These are phyloP conservation scores for Cyclina sinensis DNA, from an alignment of 1,140 invertebrate genomes.

Conservation along the genomic window DNA sequence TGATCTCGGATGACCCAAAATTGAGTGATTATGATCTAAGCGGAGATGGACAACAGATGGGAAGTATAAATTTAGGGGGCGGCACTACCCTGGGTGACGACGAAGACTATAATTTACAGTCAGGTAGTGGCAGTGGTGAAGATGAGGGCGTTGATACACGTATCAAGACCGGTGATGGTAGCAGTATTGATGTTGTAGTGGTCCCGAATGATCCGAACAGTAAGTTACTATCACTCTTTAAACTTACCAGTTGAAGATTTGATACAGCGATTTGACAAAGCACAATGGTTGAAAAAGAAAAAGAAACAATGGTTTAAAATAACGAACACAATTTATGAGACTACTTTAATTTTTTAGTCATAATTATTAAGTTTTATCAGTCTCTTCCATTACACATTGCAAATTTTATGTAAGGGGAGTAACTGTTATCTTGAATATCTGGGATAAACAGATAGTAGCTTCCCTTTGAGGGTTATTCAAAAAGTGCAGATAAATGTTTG, in stretches of 20 bases:
- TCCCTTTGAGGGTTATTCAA: constrained; percentile 44
- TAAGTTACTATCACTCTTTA: not conserved
- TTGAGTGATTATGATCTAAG: not conserved
- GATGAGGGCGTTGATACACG: not conserved
- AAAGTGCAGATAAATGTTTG: too few relatives aligned
- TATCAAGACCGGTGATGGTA: not conserved
- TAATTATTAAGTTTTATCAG: too few relatives aligned
- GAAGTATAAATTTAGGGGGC: constrained; percentile 43
- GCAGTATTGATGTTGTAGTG: constrained; percentile 2
- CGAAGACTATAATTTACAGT: constrained; percentile 34
- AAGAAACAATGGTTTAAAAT: not conserved
- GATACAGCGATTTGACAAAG: not conserved
- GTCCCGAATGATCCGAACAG: not conserved
- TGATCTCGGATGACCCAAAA: constrained; percentile 58
- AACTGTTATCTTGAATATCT: not conserved
- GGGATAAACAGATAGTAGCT: not conserved
- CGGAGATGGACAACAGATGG: constrained; percentile 10
- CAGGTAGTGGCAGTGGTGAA: constrained; percentile 45
- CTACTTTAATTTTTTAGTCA: too few relatives aligned
- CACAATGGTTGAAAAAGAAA: too few relatives aligned
- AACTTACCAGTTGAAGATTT: not conserved
- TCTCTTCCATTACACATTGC: too few relatives aligned
- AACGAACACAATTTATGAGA: not conserved
- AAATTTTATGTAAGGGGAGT: constrained; percentile 27
- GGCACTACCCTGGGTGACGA: constrained; percentile 43